phyloP scores from a whole-genome alignment of 2,113 vertebrate genomes.

The Semnornis frantzii region DNA sequence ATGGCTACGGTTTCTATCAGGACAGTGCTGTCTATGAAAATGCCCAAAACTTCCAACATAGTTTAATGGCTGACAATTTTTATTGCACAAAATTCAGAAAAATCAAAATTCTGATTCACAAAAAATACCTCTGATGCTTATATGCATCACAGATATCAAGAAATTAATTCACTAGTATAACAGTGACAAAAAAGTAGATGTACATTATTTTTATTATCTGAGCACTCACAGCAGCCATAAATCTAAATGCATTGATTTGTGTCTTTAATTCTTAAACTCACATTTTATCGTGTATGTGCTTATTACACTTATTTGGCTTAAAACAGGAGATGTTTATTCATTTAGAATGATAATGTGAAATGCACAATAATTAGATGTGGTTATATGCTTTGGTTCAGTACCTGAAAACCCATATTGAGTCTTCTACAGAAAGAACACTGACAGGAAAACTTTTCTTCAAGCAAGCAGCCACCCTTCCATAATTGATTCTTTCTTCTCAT shows the following conservation, averaged over 20 bases:
- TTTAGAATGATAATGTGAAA: slow-evolving; percentile 53
- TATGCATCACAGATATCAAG: not conserved
- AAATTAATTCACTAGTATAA: not conserved
- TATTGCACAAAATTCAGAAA: not conserved
- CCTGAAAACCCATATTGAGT: not conserved
- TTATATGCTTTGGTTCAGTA: not conserved
- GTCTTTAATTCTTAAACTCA: not conserved
- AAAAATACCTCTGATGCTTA: not conserved
- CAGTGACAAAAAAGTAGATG: not conserved
- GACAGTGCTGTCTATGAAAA: not conserved
- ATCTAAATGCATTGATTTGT: not conserved
- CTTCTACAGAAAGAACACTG: not conserved
- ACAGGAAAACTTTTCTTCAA: slow-evolving; percentile 30
- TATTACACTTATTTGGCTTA: not conserved
- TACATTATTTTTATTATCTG: not conserved
- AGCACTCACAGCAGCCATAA: not conserved
- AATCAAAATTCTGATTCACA: not conserved
- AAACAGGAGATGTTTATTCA: not conserved
- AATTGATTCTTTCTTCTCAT: slow-evolving; percentile 53
- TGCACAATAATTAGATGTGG: not conserved
- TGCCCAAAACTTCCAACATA: not conserved
- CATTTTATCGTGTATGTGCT: not conserved
- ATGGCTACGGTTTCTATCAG: not conserved
- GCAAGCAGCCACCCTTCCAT: slow-evolving; percentile 23
- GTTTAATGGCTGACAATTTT: not conserved